A percentile compares a stretch with the other conserved stretches of the same genome.
These are phyloP conservation scores for Pristionchus exspectatus DNA, from an alignment of 2,888 invertebrate genomes.

Conservation along the genomic window DNA sequence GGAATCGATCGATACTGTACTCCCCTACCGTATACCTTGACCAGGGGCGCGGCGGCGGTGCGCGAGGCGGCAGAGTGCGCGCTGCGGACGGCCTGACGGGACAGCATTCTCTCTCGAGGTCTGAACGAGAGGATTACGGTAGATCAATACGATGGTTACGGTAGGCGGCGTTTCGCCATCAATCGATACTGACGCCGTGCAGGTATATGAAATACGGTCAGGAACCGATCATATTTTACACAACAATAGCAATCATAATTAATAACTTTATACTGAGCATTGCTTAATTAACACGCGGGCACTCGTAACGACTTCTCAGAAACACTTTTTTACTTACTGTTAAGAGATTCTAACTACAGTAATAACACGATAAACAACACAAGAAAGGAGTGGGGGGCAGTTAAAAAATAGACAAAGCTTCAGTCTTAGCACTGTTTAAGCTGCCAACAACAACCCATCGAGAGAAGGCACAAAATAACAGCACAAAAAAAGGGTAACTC, in stretches of 20 bases:
- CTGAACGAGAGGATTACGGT: background rate
- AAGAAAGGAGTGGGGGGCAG: background rate
- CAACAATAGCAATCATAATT: background rate
- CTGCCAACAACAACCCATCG: conserved; percentile 14
- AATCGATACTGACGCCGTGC: background rate
- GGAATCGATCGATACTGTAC: too few relatives aligned
- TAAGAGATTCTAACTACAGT: background rate
- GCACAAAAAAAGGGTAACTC: background rate
- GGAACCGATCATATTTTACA: background rate
- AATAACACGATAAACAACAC: background rate
- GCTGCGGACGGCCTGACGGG: conserved; percentile 64
- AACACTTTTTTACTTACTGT: background rate
- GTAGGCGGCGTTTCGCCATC: background rate
- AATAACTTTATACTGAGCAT: conserved; percentile 45
- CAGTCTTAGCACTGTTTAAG: background rate
- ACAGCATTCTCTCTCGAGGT: conserved; percentile 57
- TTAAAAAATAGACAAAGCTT: background rate
- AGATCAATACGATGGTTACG: background rate
- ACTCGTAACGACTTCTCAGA: conserved; percentile 25
- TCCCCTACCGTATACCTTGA: conserved; percentile 44
- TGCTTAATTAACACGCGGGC: background rate
- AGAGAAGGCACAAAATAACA: background rate
- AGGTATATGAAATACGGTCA: conserved; percentile 8
- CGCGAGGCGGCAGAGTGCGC: conserved; percentile 59
- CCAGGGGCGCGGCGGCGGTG: conserved; percentile 53